Percentiles rank a stretch among this genome's conserved stretches.
phyloP scores from a whole-genome alignment of 2,888 invertebrate genomes.

The Pasiphila rectangulata region DNA sequence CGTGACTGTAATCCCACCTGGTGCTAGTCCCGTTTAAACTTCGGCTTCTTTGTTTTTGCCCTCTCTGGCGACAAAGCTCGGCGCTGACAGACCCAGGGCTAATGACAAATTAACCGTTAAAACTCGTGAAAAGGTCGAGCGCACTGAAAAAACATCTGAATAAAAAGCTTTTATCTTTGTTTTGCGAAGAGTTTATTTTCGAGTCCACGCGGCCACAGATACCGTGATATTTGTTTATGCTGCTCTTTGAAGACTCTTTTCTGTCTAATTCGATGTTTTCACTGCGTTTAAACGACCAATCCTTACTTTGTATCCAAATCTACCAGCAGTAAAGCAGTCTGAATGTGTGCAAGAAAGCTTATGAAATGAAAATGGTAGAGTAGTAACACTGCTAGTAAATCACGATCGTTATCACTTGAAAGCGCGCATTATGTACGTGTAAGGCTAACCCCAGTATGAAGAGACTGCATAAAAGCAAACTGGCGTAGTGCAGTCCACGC shows the following conservation, averaged over 20 bases:
- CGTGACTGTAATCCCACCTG: conserved; percentile 23
- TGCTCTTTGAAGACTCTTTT: too few relatives aligned
- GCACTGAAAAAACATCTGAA: conserved; percentile 45
- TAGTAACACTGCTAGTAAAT: neutral
- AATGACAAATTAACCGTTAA: conserved; percentile 73
- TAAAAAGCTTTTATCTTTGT: conserved; percentile 62
- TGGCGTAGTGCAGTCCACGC: conserved; percentile 33
- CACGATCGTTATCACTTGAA: neutral
- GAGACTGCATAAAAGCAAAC: conserved; percentile 11
- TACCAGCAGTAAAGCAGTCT: neutral
- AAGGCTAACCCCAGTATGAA: neutral
- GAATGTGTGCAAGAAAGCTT: neutral
- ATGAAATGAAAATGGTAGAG: neutral
- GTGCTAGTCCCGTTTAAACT: conserved; percentile 38
- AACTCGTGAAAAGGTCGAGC: conserved; percentile 58
- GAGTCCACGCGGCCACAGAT: conserved; percentile 17
- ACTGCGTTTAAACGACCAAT: neutral
- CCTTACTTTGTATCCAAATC: neutral
- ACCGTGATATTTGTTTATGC: too few relatives aligned
- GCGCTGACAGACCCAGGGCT: conserved; percentile 68
- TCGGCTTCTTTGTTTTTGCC: conserved; percentile 45
- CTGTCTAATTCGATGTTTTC: too few relatives aligned
- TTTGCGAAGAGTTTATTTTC: conserved; percentile 64
- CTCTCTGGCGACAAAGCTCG: conserved; percentile 48
- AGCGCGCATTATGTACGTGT: neutral